Evolutionary conservation across 1,140 invertebrate species (phyloP), one percentile per base, ranked within the genome.

Genomic region (Leptinotarsa lineolata): DNA sequence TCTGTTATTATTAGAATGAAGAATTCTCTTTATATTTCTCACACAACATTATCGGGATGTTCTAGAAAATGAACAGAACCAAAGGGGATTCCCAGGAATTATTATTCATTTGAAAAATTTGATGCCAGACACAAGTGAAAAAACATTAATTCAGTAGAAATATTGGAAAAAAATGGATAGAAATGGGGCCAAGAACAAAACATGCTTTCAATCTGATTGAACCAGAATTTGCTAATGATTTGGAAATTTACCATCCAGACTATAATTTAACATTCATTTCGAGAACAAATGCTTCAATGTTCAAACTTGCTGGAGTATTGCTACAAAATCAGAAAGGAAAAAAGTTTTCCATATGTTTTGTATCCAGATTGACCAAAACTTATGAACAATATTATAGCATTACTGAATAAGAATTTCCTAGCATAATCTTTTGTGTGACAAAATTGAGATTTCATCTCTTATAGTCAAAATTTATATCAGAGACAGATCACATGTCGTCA

Each of bases 21-120:
- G n/a, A n/a, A n/a, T n/a, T n/a, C n/a, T n/a, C n/a, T n/a, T n/a
- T n/a, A n/a, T n/a, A n/a, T n/a, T n/a, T n/a, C n/a, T n/a, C n/a
- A n/a, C n/a, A n/a, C n/a, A n/a, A n/a, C n/a, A n/a, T n/a, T n/a
- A n/a, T n/a, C n/a, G n/a, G n/a, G n/a, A n/a, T n/a, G n/a, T n/a
- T n/a, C n/a, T n/a, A n/a, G n/a, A n/a, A n/a, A n/a, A n/a, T n/a
- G n/a, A n/a, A n/a, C n/a, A n/a, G n/a, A n/a, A n/a, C n/a, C n/a
- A n/a, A 2, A 72, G 83, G 54, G 69, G 74, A 63, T 85, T 87
- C 64, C 67, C 86, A 6, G 85, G 87, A 20, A 72, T 87, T 16
- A 71, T 72, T 4, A 78, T 77, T 45, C 80, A 80, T 70, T 83
- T 81, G 59, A 22, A 80, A 22, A 77, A 80, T 20, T 81, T 78